A percentile compares a stretch with the other conserved stretches of the same genome.
Conservation (phyloP, 2,113 vertebrate species). For the Ariopsis seemanni region DNA sequence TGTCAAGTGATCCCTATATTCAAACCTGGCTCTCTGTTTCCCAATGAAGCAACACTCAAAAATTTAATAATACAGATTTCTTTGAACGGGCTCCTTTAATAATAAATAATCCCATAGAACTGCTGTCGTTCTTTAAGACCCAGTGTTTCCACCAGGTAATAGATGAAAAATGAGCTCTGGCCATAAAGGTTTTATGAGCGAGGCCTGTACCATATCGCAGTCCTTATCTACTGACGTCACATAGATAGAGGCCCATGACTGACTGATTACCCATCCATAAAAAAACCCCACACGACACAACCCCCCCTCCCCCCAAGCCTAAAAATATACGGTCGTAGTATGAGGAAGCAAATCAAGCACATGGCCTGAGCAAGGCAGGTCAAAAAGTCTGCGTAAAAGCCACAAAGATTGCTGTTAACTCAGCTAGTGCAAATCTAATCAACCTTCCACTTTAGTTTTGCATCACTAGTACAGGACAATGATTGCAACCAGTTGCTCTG, state of each 20-base stretch:
- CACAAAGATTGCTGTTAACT: neutral
- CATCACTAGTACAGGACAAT: neutral
- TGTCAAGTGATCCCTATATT: slow-evolving; percentile 53
- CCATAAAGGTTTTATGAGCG: slow-evolving; percentile 26
- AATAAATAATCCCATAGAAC: neutral
- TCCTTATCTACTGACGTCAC: slow-evolving; percentile 51
- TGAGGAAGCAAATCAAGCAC: slow-evolving; percentile 31
- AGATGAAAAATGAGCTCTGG: neutral
- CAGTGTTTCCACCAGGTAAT: neutral
- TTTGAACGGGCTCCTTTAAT: neutral
- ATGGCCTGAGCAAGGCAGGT: neutral
- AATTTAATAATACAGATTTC: neutral
- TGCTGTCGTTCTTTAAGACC: neutral
- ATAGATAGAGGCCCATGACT: slow-evolving; percentile 61
- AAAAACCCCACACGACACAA: slow-evolving; percentile 32
- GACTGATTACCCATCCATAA: slow-evolving; percentile 57
- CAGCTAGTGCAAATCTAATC: neutral
- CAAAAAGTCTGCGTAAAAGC: neutral
- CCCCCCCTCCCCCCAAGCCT: neutral
- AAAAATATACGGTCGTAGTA: slow-evolving; percentile 53
- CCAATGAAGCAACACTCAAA: slow-evolving; percentile 43
- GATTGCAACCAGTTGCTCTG: neutral
- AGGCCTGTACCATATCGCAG: slow-evolving; percentile 10
- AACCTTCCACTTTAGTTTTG: neutral
- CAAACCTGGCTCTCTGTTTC: slow-evolving; percentile 49